Evolutionary conservation across 35 echinoderm and acorn worm genomes (phyloP), one percentile per base, ranked within the genome.

Genomic region (Acanthaster planci): DNA sequence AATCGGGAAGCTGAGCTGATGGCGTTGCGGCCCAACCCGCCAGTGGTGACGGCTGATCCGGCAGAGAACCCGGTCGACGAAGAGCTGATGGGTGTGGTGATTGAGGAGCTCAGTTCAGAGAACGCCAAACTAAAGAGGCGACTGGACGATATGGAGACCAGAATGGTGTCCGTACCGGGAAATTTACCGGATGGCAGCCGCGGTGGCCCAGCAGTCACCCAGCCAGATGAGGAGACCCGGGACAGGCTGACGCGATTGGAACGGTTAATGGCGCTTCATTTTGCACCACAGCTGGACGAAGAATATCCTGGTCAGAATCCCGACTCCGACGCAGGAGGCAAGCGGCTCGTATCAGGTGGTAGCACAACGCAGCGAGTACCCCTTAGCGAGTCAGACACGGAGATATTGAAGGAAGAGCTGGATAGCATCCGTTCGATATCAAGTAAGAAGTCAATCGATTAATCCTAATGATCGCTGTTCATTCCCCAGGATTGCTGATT

Each of bases 1-100:
- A 95, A 95, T 80, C 51, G 81, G n/a, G 93, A 95, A 64, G 79
- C 93, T 1, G 85, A 87, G 59, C 85, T 95, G 7, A 79, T 82
- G 16, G 72, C 30, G 18, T 54, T 95, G 36, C 85, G 93, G 76
- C 88, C 85, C 51, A 26, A 26, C 23, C 60, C 85, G 14, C 88
- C 93, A 38, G 8, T 81, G 10, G 21, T 81, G 10, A 83, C 79
- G 18, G 57, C 88, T 19, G 30, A 85, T 9, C 86, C 76, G 8
- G 68, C 57, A 16, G 83, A 93, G 39, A 55, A 60, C 55, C 88
- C 91, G 0, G 81, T 89, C 16, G 77, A 89, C 30, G 67, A 84
- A 57, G 91, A 93, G 68, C 34, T 78, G 16, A 86, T 93, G 6
- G 91, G 91, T 6, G 35, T 23, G 2, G 93, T 80, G 19, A 22